A percentile compares a stretch with the other conserved stretches of the same genome.
phyloP scores from a whole-genome alignment of 2,888 invertebrate genomes.

The Stratiomys singularior region DNA sequence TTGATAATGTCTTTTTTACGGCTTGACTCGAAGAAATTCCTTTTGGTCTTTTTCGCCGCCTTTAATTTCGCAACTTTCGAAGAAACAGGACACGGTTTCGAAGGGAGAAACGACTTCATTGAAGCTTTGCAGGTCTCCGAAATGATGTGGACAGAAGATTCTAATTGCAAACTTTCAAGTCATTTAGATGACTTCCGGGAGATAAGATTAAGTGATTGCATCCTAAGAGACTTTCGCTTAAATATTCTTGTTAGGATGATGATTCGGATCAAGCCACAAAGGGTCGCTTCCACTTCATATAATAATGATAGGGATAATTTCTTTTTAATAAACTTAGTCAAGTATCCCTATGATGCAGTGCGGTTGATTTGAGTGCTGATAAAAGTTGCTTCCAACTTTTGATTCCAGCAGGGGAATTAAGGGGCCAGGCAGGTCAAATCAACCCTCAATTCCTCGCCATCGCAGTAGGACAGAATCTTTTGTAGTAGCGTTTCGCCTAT shows the following conservation, averaged over 20 bases:
- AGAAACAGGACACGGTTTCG: conserved; percentile 14
- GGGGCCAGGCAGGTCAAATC: neutral
- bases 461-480: no score
- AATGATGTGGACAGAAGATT: neutral
- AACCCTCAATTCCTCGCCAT: no score
- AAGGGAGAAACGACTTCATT: neutral
- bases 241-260: neutral
- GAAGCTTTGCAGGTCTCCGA: neutral
- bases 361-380: neutral
- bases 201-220: conserved; percentile 48
- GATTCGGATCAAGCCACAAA: neutral
- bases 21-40: neutral
- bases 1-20: conserved; percentile 31
- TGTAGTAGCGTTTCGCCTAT: no score
- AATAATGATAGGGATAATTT: conserved; percentile 47
- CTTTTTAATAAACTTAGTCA: conserved; percentile 47
- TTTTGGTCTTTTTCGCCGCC: neutral
- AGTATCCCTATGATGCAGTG: neutral
- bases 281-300: conserved; percentile 31
- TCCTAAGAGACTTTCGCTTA: conserved; percentile 29
- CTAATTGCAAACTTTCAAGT: conserved; percentile 44
- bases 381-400: neutral
- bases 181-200: conserved; percentile 48
- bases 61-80: neutral
- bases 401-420: no score